Evolutionary conservation across 2,888 invertebrate species (phyloP).

Genomic region (Eumerus sabulonum): DNA sequence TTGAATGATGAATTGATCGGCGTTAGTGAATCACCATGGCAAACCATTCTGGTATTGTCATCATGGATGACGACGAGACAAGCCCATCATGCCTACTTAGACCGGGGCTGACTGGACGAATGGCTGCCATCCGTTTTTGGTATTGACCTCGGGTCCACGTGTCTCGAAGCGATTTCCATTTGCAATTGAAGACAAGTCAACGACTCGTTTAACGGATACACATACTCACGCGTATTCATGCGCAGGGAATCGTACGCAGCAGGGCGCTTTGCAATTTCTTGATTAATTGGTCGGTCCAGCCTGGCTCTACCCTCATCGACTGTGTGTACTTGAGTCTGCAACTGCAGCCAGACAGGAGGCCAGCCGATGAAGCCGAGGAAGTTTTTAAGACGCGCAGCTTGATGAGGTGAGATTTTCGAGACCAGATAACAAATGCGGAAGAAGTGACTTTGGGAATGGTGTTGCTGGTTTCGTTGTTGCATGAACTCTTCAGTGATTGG

Average conservation of each 20-base stretch:
- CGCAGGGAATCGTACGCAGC: constrained; percentile 57
- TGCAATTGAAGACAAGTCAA: constrained; percentile 23
- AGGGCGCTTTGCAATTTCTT: constrained; percentile 67
- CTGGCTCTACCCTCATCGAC: constrained; percentile 43
- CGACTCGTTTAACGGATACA: constrained; percentile 20
- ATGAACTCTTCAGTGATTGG: constrained; percentile 60
- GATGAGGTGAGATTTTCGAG: constrained; percentile 67
- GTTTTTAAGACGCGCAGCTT: constrained; percentile 38
- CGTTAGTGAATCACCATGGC: constrained; percentile 55
- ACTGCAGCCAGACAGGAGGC: not conserved
- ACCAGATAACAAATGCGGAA: constrained; percentile 67
- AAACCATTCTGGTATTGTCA: constrained; percentile 38
- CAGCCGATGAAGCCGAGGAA: constrained; percentile 35
- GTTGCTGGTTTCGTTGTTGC: constrained; percentile 39
- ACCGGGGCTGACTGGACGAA: constrained; percentile 45
- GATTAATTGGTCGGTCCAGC: constrained; percentile 62
- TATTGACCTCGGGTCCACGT: constrained; percentile 63
- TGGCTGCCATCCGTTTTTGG: constrained; percentile 58
- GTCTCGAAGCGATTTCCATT: constrained; percentile 66
- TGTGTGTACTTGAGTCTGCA: constrained; percentile 44
- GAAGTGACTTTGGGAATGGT: constrained; percentile 53
- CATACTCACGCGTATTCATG: not conserved
- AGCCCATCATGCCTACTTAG: constrained; percentile 49
- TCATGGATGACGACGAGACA: constrained; percentile 37
- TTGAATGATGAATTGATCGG: constrained; percentile 69